phyloP scores from a whole-genome alignment of 2,797 vertebrate genomes.

The Sebastes itinus region DNA sequence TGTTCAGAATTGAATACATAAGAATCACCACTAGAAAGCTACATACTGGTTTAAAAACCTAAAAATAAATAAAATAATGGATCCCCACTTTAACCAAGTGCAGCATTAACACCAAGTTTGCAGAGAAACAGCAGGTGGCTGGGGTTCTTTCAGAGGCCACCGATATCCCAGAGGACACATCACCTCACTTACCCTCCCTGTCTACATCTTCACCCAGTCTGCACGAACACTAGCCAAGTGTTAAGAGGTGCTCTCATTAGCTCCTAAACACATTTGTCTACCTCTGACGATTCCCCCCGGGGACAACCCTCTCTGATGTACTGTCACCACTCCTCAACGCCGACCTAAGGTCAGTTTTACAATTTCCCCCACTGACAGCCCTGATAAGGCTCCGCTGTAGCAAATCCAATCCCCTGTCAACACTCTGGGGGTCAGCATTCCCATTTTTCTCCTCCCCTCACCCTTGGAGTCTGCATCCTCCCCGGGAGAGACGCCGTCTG shows the following conservation, averaged over 20 bases:
- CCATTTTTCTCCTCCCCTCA: conserved; percentile 53
- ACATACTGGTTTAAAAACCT: too few species aligned
- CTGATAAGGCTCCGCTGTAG: conserved; percentile 25
- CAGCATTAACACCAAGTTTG: neutral
- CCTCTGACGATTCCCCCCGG: conserved; percentile 30
- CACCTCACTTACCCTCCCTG: conserved; percentile 42
- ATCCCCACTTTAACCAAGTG: neutral
- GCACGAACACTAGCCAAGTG: neutral
- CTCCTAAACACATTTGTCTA: conserved; percentile 42
- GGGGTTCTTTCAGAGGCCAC: conserved; percentile 13
- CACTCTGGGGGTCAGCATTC: conserved; percentile 21
- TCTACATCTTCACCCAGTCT: conserved; percentile 19
- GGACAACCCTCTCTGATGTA: conserved; percentile 11
- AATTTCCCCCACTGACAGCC: conserved; percentile 40
- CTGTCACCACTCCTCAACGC: conserved; percentile 1
- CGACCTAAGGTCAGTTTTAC: conserved; percentile 35
- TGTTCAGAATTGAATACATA: too few species aligned
- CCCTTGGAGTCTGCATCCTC: conserved; percentile 74
- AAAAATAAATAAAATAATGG: neutral
- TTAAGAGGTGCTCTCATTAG: conserved; percentile 39
- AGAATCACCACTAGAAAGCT: too few species aligned
- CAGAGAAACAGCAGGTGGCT: conserved; percentile 30
- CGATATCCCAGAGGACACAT: conserved; percentile 23
- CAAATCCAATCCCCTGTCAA: conserved; percentile 50
- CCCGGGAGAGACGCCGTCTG: conserved; percentile 49